phyloP scores from a whole-genome alignment of 1,140 invertebrate species.

The Microplitis demolitor region DNA sequence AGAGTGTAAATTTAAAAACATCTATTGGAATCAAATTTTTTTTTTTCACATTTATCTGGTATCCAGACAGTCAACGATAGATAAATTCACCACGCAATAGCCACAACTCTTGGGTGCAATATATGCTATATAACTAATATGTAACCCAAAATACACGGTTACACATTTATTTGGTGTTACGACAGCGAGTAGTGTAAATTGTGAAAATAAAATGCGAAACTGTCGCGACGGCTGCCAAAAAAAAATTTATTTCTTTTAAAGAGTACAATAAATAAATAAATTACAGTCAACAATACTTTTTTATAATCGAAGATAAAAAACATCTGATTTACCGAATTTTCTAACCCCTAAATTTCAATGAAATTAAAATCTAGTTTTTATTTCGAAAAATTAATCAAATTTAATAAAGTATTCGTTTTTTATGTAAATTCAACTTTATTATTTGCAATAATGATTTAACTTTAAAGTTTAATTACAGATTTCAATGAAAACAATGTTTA shows the following conservation, averaged over 20 bases:
- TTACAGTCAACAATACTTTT: background rate
- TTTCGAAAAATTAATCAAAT: no score
- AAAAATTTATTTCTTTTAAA: background rate
- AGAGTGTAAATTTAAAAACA: no score
- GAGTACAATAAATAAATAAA: background rate
- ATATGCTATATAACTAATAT: background rate
- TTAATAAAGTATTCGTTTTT: no score
- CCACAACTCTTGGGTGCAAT: slow-evolving; percentile 44
- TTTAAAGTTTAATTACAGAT: no score
- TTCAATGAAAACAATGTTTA: no score
- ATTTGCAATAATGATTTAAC: no score
- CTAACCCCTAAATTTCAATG: no score
- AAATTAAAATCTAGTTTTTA: no score
- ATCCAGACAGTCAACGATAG: slow-evolving; percentile 46
- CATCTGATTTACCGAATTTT: no score
- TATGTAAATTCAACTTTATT: no score
- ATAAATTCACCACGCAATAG: slow-evolving; percentile 54
- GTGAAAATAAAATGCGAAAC: background rate
- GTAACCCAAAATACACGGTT: slow-evolving; percentile 17
- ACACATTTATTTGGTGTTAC: background rate
- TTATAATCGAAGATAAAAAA: no score
- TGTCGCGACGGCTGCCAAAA: background rate
- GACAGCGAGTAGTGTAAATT: background rate
- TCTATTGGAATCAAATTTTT: background rate
- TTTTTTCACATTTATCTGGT: slow-evolving; percentile 25